Evolutionary conservation across 2,113 vertebrate species (phyloP).

Genomic region (Poecilia latipinna): DNA sequence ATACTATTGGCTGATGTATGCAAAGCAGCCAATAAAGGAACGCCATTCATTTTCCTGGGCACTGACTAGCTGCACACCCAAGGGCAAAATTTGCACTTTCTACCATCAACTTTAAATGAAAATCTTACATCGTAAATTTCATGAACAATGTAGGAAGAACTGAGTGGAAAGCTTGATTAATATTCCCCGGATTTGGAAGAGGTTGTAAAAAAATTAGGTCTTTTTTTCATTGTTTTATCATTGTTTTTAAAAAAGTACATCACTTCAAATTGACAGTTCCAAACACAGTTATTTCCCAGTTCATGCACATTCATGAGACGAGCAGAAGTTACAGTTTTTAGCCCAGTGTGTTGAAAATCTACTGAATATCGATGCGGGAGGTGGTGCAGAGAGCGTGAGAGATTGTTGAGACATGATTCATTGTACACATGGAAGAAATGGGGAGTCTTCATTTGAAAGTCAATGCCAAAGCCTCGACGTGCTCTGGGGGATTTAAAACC

Average conservation of each 20-base stretch:
- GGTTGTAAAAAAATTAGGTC: no score
- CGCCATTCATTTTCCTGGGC: no score
- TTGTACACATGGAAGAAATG: slow-evolving; percentile 67
- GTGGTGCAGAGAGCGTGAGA: slow-evolving; percentile 30
- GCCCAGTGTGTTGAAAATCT: slow-evolving; percentile 33
- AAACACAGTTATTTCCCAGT: not conserved
- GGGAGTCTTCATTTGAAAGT: slow-evolving; percentile 79
- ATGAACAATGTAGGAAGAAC: no score
- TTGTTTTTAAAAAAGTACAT: slow-evolving; percentile 9
- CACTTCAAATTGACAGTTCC: slow-evolving; percentile 12
- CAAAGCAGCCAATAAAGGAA: no score
- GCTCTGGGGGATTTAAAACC: slow-evolving; percentile 65
- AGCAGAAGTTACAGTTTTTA: slow-evolving; percentile 26
- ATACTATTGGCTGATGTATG: no score
- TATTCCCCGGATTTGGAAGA: no score
- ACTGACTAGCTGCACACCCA: no score
- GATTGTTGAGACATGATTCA: slow-evolving; percentile 69
- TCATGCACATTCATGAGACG: not conserved
- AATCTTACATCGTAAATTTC: no score
- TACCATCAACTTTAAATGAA: no score
- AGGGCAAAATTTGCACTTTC: no score
- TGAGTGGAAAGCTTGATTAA: no score
- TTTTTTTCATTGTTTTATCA: not conserved
- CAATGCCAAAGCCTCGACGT: slow-evolving; percentile 65
- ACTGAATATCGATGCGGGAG: slow-evolving; percentile 41